phyloP scores from a whole-genome alignment of 2,888 invertebrate genomes.

The Octonoba sinensis region DNA sequence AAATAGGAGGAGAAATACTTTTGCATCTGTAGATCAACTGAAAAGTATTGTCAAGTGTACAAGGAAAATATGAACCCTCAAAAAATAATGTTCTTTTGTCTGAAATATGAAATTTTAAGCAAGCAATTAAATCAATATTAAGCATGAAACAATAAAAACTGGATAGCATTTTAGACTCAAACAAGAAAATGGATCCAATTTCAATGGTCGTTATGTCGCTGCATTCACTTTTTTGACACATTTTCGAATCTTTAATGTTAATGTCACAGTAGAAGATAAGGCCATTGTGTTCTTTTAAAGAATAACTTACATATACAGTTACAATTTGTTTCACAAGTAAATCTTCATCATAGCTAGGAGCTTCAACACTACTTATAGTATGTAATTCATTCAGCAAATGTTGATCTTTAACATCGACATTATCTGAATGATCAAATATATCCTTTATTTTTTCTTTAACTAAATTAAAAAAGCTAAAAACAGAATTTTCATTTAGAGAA shows the following conservation, averaged over 20 bases:
- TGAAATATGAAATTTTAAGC: slow-evolving; percentile 25
- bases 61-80: slow-evolving; percentile 9
- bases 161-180: not conserved
- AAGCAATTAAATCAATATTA: slow-evolving; percentile 15
- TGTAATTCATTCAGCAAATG: too few relatives aligned
- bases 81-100: slow-evolving; percentile 30
- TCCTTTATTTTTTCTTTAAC: too few relatives aligned
- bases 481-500: too few relatives aligned
- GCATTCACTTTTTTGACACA: not conserved
- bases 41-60: not conserved
- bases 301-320: slow-evolving; percentile 12
- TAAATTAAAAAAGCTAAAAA: too few relatives aligned
- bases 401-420: too few relatives aligned
- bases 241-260: not conserved
- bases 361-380: too few relatives aligned
- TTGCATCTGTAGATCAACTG: slow-evolving; percentile 7
- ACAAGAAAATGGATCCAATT: slow-evolving; percentile 21
- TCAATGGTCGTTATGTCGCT: not conserved
- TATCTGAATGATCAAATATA: too few relatives aligned
- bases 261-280: slow-evolving; percentile 25
- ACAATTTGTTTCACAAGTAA: not conserved
- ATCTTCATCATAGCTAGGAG: too few relatives aligned
- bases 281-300: slow-evolving; percentile 6
- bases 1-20: slow-evolving; percentile 35
- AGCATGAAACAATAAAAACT: slow-evolving; percentile 3